A percentile compares a stretch with the other conserved stretches of the same genome.
Conservation (phyloP, 2,888 invertebrate species). For the Schizotus pectinicornis region DNA sequence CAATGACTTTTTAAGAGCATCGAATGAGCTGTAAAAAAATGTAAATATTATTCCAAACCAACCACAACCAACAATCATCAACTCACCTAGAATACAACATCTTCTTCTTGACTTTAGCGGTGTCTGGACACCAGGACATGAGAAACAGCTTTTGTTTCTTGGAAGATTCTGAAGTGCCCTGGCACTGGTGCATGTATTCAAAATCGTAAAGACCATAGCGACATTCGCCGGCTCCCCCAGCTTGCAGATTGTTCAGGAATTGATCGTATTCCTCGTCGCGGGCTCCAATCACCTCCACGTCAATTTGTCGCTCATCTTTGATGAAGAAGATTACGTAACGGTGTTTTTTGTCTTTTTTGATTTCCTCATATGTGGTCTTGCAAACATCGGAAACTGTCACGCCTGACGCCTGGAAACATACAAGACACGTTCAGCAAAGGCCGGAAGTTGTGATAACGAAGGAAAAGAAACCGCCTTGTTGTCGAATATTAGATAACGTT, state of each 20-base stretch:
- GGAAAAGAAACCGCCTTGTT: too few relatives aligned
- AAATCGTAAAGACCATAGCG: slow-evolving; percentile 98
- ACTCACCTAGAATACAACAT: slow-evolving; percentile 77
- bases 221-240: slow-evolving; percentile 92
- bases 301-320: slow-evolving; percentile 94
- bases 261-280: slow-evolving; percentile 92
- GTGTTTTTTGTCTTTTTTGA: slow-evolving; percentile 97
- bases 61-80: slow-evolving; percentile 6
- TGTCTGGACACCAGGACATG: slow-evolving; percentile 99
- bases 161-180: slow-evolving; percentile 94
- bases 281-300: slow-evolving; percentile 89
- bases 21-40: slow-evolving; percentile 82
- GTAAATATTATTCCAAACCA: slow-evolving; percentile 9
- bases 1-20: slow-evolving; percentile 95
- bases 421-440: neutral
- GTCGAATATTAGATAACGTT: too few relatives aligned
- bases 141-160: slow-evolving; percentile 98
- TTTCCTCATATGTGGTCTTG: slow-evolving; percentile 94
- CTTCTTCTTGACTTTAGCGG: slow-evolving; percentile 90
- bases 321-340: slow-evolving; percentile 97
- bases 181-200: slow-evolving; percentile 96
- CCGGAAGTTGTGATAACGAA: too few relatives aligned
- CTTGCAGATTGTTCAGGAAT: slow-evolving; percentile 92
- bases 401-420: slow-evolving; percentile 82
- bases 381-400: slow-evolving; percentile 95